Percentiles rank a stretch among this genome's conserved stretches.
phyloP scores from a whole-genome alignment of 2,888 invertebrate genomes.

The Seladonia tumulorum region DNA sequence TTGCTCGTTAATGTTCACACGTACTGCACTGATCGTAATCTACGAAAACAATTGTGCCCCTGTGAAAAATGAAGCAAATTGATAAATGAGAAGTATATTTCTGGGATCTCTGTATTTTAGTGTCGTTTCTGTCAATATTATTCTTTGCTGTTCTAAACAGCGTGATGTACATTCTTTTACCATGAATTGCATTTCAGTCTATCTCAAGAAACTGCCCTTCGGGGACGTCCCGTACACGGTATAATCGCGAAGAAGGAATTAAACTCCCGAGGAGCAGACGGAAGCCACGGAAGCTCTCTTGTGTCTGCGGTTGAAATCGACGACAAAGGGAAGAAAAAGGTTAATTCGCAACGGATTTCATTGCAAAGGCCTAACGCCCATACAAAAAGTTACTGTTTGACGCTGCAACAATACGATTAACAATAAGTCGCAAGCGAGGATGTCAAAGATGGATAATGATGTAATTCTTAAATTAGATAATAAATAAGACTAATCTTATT shows the following conservation, averaged over 20 bases:
- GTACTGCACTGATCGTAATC: too few relatives aligned
- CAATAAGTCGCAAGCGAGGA: neutral
- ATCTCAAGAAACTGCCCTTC: conserved; percentile 36
- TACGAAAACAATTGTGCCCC: too few relatives aligned
- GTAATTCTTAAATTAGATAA: neutral
- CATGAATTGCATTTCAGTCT: conserved; percentile 17
- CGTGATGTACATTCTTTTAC: neutral
- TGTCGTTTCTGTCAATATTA: neutral
- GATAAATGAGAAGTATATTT: too few relatives aligned
- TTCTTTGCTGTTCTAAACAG: neutral
- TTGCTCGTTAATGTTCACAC: too few relatives aligned
- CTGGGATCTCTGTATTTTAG: neutral
- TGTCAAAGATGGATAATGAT: neutral
- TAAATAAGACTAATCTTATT: neutral
- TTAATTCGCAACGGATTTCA: conserved; percentile 17
- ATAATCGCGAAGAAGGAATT: conserved; percentile 23
- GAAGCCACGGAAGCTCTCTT: neutral
- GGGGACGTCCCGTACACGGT: conserved; percentile 12
- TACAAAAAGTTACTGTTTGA: neutral
- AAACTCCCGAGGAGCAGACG: neutral
- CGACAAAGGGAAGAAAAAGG: conserved; percentile 15
- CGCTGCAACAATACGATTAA: neutral
- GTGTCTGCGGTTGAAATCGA: neutral
- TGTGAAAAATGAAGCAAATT: too few relatives aligned
- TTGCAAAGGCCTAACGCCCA: neutral